Percentiles rank a stretch among this genome's conserved stretches.
phyloP scores from a whole-genome alignment of 1,140 invertebrate genomes.

The fruit fly (Drosophila melanogaster) region DNA sequence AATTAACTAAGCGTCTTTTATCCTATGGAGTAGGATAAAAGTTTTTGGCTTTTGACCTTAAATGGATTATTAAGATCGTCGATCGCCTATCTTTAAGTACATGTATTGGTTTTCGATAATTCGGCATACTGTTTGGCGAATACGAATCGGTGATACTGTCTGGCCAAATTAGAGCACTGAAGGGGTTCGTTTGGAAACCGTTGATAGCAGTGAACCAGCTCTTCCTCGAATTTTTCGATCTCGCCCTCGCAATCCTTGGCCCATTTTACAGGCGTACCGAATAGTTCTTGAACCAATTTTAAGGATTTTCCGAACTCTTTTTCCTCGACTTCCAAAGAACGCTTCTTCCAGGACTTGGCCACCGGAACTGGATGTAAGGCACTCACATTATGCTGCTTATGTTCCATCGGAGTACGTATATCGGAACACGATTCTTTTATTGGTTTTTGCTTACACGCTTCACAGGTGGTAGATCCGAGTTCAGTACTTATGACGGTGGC shows the following conservation, averaged over 20 bases:
- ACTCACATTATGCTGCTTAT: neutral
- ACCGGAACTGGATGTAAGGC: neutral
- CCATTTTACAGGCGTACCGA: conserved; percentile 51
- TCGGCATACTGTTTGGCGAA: conserved; percentile 51
- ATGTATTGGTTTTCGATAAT: conserved; percentile 5
- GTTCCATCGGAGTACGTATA: neutral
- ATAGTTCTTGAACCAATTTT: conserved; percentile 55
- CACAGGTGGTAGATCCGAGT: neutral
- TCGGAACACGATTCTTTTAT: neutral
- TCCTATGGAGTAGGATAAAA: too few species aligned
- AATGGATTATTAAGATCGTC: too few species aligned
- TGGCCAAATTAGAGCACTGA: conserved; percentile 54
- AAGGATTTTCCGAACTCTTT: conserved; percentile 54
- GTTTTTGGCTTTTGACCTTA: too few species aligned
- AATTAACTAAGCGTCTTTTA: too few species aligned
- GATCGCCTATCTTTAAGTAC: neutral
- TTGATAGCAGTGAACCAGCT: conserved; percentile 53
- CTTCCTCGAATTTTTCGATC: conserved; percentile 44
- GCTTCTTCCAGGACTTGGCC: conserved; percentile 38
- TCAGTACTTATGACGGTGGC: conserved; percentile 6
- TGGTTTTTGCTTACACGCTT: conserved; percentile 7
- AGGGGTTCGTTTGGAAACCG: conserved; percentile 45
- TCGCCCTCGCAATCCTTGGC: conserved; percentile 40
- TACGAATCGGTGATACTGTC: conserved; percentile 54
- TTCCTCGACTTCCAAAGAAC: conserved; percentile 57